Evolutionary conservation across 2,113 vertebrate genomes (phyloP), one percentile per base, ranked within the genome.

Genomic region (Alligator sinensis): DNA sequence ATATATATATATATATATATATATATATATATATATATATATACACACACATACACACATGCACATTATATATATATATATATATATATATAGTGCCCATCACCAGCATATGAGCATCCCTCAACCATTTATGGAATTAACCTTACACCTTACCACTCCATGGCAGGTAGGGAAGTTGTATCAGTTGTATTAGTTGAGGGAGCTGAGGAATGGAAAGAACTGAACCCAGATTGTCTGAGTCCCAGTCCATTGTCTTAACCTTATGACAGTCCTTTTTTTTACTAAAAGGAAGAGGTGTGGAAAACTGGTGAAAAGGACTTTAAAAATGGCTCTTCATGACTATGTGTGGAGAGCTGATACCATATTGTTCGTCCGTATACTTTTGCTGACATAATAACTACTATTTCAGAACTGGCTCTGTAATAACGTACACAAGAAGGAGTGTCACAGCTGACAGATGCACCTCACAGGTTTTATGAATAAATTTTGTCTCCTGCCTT

Each of bases 341-440:
- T 59, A 14, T 80, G 77, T 85, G 62, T 59, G 47, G 68, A 30
- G 64, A 5, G 3, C 11, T 34, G 22, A 64, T 28, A 27, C 78
- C 58, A 4, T 11, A 3, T 9, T 3, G 13, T 25, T 68, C n/a
- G 3, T 47, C 34, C 25, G 18, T 74, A 47, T 74, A 74, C 21
- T 25, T 16, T 16, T 30, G 60, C 10, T 1, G 0, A 54, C 11
- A 22, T 63, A 17, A 54, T 74, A 24, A 19, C 17, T 76, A 18
- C n/a, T 76, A 47, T 66, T 47, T n/a, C 19, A 38, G 18, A 16
- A 58, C 0, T 1, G 22, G 19, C 72, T 77, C 28, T 77, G 11
- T 24, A n/a, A 63, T 81, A 76, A 15, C 4, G 0, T 4, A 6
- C 1, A 0, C 11, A 30, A 87, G 84, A 84, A 30, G 47, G 2